These are phyloP conservation scores for Chromobotia macracanthus DNA, from an alignment of 2,797 vertebrate genomes.

Conservation along the genomic window DNA sequence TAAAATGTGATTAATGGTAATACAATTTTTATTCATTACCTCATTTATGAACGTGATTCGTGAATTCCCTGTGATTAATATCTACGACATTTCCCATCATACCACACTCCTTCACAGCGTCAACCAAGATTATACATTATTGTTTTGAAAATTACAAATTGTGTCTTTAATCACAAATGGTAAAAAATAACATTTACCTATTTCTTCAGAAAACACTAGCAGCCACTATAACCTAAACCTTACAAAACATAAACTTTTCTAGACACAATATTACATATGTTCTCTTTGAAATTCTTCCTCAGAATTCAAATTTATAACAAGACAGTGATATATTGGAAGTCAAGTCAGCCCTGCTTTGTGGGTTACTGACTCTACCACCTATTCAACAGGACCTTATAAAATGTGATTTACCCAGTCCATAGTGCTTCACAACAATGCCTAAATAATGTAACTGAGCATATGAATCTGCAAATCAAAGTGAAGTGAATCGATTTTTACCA, in stretches of 20 bases:
- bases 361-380: constrained; percentile 15
- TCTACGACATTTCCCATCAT: too few species aligned
- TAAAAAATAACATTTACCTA: too few species aligned
- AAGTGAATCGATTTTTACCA: constrained; percentile 29
- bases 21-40: too few species aligned
- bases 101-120: too few species aligned
- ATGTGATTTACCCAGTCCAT: constrained; percentile 3
- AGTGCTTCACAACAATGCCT: constrained; percentile 7
- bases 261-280: neutral
- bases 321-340: neutral
- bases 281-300: neutral
- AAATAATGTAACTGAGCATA: constrained; percentile 6
- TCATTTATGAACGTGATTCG: too few species aligned
- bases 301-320: neutral
- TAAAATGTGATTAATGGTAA: too few species aligned
- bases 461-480: neutral
- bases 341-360: neutral
- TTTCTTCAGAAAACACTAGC: neutral
- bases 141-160: too few species aligned
- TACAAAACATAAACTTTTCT: too few species aligned
- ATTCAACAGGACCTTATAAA: constrained; percentile 5
- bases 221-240: neutral
- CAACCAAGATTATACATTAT: too few species aligned
- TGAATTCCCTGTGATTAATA: too few species aligned
- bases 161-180: too few species aligned